phyloP scores from a whole-genome alignment of 2,113 vertebrate species.

The Elaphurus davidianus region DNA sequence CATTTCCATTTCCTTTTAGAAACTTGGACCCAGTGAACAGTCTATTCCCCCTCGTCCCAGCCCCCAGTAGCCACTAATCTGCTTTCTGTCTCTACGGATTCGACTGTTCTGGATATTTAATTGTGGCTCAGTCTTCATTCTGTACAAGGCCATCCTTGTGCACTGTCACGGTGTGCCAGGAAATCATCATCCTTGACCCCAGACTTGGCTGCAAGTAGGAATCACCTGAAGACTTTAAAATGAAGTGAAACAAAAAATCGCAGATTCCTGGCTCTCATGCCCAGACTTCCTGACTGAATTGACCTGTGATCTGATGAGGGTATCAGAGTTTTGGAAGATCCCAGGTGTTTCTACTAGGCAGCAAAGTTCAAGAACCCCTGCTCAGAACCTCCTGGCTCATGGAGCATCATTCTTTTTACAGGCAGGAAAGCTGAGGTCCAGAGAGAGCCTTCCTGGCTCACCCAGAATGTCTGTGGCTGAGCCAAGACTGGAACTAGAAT shows the following conservation, averaged over 20 bases:
- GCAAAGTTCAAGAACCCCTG: not conserved
- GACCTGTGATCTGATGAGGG: not conserved
- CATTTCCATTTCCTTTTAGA: not conserved
- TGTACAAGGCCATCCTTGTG: not conserved
- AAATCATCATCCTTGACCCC: not conserved
- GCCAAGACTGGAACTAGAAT: not conserved
- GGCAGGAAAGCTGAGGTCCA: not conserved
- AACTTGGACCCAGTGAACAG: not conserved
- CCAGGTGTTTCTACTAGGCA: not conserved
- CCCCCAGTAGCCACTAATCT: not conserved
- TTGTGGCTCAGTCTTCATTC: not conserved
- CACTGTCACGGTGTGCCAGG: not conserved
- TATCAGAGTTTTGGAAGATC: not conserved
- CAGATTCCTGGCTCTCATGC: not conserved
- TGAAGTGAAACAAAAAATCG: accelerated
- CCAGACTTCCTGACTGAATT: not conserved
- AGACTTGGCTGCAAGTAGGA: not conserved
- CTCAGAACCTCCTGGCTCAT: accelerated
- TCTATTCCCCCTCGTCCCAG: not conserved
- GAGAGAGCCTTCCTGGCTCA: not conserved
- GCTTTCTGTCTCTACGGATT: not conserved
- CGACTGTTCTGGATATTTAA: not conserved
- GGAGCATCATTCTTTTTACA: not conserved
- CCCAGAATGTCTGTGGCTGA: not conserved
- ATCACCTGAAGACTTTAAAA: not conserved